These are phyloP conservation scores for Aegithalos caudatus DNA, from an alignment of 2,113 vertebrate species.

Conservation along the genomic window DNA sequence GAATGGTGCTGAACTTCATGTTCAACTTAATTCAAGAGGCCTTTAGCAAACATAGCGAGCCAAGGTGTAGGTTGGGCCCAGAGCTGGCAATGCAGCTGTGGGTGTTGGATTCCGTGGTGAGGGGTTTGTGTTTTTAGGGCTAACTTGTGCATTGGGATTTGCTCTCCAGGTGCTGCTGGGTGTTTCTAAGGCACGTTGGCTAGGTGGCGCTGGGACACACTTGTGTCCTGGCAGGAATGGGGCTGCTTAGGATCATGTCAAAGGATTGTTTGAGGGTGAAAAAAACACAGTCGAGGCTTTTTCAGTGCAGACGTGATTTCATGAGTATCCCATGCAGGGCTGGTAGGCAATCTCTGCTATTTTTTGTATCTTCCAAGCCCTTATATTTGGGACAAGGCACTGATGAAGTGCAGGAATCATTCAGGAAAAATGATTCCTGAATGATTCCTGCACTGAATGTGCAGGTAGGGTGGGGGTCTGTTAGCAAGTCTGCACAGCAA, in stretches of 20 bases:
- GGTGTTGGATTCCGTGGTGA: not conserved
- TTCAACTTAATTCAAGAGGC: not conserved
- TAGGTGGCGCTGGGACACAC: conserved; percentile 46
- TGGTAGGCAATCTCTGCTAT: not conserved
- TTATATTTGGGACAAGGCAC: not conserved
- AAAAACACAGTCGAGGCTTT: not conserved
- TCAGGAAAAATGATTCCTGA: too few relatives aligned
- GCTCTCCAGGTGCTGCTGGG: not conserved
- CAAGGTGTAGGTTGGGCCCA: not conserved
- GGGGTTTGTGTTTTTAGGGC: not conserved
- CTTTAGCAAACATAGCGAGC: not conserved
- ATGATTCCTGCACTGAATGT: too few relatives aligned
- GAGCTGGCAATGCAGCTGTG: not conserved
- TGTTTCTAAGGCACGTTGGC: not conserved
- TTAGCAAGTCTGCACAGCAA: not conserved
- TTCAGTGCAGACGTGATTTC: not conserved
- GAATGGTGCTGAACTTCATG: not conserved
- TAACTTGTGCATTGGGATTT: rapidly evolving
- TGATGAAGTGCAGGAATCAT: not conserved
- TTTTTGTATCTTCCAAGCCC: not conserved
- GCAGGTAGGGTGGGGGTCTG: not conserved
- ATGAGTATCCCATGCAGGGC: not conserved
- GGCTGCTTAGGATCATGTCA: not conserved
- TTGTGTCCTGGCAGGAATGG: not conserved
- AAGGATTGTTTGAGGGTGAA: not conserved